Conservation (phyloP, 2,797 vertebrate species). For the Sphenopsis melanotis region DNA sequence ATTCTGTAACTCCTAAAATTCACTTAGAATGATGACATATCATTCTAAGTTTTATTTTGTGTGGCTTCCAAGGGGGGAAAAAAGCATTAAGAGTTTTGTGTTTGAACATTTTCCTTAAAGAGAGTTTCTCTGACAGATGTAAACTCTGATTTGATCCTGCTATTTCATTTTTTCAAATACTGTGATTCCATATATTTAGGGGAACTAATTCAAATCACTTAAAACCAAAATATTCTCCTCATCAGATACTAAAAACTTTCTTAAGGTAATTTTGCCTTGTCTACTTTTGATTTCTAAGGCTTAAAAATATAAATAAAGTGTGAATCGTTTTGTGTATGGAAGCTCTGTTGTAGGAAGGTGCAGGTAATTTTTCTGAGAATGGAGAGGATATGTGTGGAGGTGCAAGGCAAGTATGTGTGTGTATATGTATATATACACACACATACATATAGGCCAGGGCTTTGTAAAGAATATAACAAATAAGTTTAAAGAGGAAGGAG, state of each 20-base stretch:
- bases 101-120: not conserved
- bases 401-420: not conserved
- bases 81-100: not conserved
- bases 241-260: not conserved
- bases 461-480: not conserved
- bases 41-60: not conserved
- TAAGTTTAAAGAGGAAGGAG: not conserved
- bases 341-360: not conserved
- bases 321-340: not conserved
- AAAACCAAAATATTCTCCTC: not conserved
- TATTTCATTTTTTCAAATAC: not conserved
- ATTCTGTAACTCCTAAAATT: constrained; percentile 7
- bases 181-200: not conserved
- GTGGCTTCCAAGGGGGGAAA: not conserved
- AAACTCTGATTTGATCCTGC: not conserved
- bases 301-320: not conserved
- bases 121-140: not conserved
- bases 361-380: not conserved
- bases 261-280: not conserved
- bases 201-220: not conserved
- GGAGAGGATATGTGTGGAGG: not conserved
- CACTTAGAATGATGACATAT: not conserved
- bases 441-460: not conserved
- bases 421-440: rapidly evolving
- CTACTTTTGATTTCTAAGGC: not conserved